A percentile compares a stretch with the other conserved stretches of the same genome.
Evolutionary conservation across 2,888 invertebrate genomes (phyloP).

Genomic region (Capitulum mitella): DNA sequence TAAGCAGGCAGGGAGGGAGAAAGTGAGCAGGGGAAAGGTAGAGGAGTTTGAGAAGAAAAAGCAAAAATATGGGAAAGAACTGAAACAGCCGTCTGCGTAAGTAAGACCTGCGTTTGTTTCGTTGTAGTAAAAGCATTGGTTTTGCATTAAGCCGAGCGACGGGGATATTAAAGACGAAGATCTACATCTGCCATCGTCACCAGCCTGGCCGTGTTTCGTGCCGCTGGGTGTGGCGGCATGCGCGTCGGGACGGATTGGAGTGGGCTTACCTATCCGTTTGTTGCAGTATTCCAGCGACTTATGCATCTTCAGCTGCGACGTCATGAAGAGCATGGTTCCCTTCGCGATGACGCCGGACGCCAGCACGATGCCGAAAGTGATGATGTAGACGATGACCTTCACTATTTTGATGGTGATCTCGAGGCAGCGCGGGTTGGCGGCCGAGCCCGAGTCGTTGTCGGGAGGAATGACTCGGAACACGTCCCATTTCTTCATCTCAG

Average conservation of each 20-base stretch:
- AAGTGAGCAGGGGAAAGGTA: no score
- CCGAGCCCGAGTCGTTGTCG: slow-evolving; percentile 60
- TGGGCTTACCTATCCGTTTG: slow-evolving; percentile 12
- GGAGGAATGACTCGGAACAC: slow-evolving; percentile 66
- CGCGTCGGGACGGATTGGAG: no score
- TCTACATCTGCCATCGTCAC: no score
- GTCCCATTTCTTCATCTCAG: slow-evolving; percentile 64
- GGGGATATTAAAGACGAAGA: no score
- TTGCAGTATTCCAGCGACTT: slow-evolving; percentile 56
- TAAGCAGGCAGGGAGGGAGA: no score
- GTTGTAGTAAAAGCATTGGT: no score
- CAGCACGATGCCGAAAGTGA: slow-evolving; percentile 78
- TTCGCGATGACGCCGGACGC: slow-evolving; percentile 79
- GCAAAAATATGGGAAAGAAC: no score
- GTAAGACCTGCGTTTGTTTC: neutral
- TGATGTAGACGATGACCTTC: slow-evolving; percentile 69
- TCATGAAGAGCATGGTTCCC: slow-evolving; percentile 82
- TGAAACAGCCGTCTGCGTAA: neutral
- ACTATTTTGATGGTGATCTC: slow-evolving; percentile 56
- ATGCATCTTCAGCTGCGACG: slow-evolving; percentile 71
- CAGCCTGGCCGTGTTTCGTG: no score
- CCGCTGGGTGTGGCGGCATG: no score
- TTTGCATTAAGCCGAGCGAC: no score
- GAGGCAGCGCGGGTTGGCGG: slow-evolving; percentile 63
- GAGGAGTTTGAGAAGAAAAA: no score